Percentiles rank a stretch among this genome's conserved stretches.
phyloP scores from a whole-genome alignment of 2,888 invertebrate species.

The Eristalinus sepulchralis region DNA sequence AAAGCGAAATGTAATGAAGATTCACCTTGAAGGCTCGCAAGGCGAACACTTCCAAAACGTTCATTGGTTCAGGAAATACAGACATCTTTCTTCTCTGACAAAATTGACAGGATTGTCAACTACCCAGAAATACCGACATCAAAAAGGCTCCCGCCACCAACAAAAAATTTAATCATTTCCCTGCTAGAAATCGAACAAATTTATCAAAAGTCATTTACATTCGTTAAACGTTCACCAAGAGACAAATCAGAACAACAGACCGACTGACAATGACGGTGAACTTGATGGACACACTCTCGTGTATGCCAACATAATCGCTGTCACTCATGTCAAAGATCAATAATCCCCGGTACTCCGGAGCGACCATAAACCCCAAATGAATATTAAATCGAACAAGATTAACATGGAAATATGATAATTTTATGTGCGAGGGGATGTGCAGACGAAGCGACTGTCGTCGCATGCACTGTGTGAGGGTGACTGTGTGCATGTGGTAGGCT shows the following conservation, averaged over 20 bases:
- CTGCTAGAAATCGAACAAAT: neutral
- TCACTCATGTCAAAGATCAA: conserved; percentile 18
- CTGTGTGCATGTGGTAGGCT: neutral
- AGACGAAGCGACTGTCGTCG: neutral
- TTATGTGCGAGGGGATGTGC: conserved; percentile 5
- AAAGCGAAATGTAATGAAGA: too few relatives aligned
- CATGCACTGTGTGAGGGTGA: neutral
- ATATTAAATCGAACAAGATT: conserved; percentile 23
- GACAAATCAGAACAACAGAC: neutral
- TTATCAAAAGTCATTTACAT: neutral
- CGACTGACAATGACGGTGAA: neutral
- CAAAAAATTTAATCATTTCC: too few relatives aligned
- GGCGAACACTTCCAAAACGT: too few relatives aligned
- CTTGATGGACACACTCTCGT: neutral
- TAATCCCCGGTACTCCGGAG: neutral
- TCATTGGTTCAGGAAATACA: too few relatives aligned
- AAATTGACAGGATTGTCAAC: too few relatives aligned
- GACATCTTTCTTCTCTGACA: too few relatives aligned
- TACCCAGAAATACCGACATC: too few relatives aligned
- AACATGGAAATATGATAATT: conserved; percentile 43
- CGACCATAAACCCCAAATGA: conserved; percentile 32
- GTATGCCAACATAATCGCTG: neutral
- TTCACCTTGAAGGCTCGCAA: too few relatives aligned
- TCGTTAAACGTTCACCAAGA: neutral
- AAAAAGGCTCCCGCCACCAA: too few relatives aligned